Evolutionary conservation across 2,797 vertebrate genomes (phyloP), one percentile per base, ranked within the genome.

Genomic region (Erpetoichthys calabaricus): DNA sequence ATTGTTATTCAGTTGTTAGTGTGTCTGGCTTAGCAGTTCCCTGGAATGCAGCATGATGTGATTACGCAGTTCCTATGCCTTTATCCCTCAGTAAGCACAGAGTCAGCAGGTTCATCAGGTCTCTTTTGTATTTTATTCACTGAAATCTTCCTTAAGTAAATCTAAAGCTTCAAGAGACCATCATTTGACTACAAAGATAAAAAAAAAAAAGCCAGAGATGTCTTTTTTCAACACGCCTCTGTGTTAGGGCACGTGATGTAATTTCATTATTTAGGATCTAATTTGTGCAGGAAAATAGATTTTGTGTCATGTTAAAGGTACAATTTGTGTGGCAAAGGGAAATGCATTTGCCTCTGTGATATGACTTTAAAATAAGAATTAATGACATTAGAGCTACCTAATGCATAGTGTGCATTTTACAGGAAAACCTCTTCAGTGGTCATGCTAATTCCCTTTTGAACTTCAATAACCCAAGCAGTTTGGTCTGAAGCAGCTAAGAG

Each of bases 51-150:
- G 60, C 54, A 61, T 72, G 75, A 75, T 74, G 72, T 71, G 70
- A 73, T 78, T 78, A 80, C 67, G 70, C 67, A 62, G 75, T 72
- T 69, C 69, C 69, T 69, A 65, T 73, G 72, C 62, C n/a, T 68
- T 73, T 65, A 72, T 63, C 67, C 62, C 72, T 64, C 43, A 56
- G 64, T 59, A 63, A 71, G 68, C 71, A 76, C 75, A 70, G 67
- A 77, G 72, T 73, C 73, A 67, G 60, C 68, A 67, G 77, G 73
- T 80, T 79, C 75, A 73, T 73, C 71, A 71, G 69, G 67, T 64
- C 52, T 67, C 75, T 68, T 72, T 76, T 80, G 74, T 77, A 60
- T 45, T 55, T 64, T 7, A 4, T 60, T 60, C 63, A 63, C 68
- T 66, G 62, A 8, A 42, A 5, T 44, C 44, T 7, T 25, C 45